Percentiles rank a stretch among this genome's conserved stretches.
Evolutionary conservation across 1,140 invertebrate genomes (phyloP).

Genomic region (Sweltsa coloradensis): DNA sequence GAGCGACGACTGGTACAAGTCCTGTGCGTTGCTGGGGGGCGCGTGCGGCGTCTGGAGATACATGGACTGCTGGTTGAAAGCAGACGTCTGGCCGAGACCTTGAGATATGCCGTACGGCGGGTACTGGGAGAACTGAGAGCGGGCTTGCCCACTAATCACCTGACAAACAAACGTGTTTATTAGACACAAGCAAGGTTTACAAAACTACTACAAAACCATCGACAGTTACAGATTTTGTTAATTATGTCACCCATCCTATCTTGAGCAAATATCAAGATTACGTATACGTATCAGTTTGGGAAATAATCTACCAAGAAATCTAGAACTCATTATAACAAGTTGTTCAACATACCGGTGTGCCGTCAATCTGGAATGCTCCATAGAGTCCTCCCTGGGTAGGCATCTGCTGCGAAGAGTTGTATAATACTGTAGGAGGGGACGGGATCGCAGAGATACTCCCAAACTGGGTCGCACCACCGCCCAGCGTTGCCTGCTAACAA

Average conservation of each 20-base stretch:
- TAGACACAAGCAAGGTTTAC: too few species aligned
- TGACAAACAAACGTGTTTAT: too few species aligned
- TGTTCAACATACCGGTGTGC: slow-evolving; percentile 22
- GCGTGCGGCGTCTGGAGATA: slow-evolving; percentile 45
- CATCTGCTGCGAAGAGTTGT: slow-evolving; percentile 59
- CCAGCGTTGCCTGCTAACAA: slow-evolving; percentile 8
- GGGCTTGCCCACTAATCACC: slow-evolving; percentile 33
- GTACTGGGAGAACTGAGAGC: slow-evolving; percentile 54
- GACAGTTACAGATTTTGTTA: too few species aligned
- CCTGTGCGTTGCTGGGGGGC: slow-evolving; percentile 41
- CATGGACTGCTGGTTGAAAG: slow-evolving; percentile 52
- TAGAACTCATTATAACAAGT: not conserved
- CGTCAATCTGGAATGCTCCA: slow-evolving; percentile 52
- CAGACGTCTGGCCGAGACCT: slow-evolving; percentile 28
- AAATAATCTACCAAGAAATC: too few species aligned
- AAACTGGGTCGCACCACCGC: slow-evolving; percentile 38
- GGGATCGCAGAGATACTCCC: slow-evolving; percentile 66
- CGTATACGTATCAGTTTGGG: too few species aligned
- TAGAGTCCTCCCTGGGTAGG: slow-evolving; percentile 65
- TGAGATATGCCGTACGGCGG: slow-evolving; percentile 39
- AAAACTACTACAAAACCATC: too few species aligned
- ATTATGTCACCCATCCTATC: too few species aligned
- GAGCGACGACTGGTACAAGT: slow-evolving; percentile 66
- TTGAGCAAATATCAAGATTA: too few species aligned
- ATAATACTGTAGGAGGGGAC: slow-evolving; percentile 64